These are phyloP conservation scores for Neodiprion virginianus DNA, from an alignment of 1,140 invertebrate genomes.

Conservation along the genomic window DNA sequence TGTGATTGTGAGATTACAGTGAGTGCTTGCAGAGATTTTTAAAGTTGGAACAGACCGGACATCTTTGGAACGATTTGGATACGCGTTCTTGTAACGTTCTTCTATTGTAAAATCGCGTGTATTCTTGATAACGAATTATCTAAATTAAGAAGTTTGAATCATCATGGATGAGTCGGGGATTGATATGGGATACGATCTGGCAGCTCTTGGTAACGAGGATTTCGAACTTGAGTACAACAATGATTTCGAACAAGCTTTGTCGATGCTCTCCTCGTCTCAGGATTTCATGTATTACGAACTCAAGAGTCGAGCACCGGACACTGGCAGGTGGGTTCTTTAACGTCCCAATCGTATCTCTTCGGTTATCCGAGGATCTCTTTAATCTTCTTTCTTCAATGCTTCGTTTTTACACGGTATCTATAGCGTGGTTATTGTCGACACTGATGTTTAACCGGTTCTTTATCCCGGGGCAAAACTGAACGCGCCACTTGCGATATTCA, in stretches of 20 bases:
- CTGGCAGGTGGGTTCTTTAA: constrained; percentile 65
- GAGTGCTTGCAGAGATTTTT: too few species aligned
- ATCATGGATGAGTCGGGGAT: constrained; percentile 70
- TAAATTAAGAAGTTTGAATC: neutral
- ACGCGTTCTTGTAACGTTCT: neutral
- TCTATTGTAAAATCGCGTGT: neutral
- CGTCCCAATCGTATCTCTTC: too few species aligned
- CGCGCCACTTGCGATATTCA: too few species aligned
- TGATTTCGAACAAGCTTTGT: constrained; percentile 49
- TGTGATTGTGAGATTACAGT: too few species aligned
- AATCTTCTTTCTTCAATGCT: too few species aligned
- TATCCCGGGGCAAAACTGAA: too few species aligned
- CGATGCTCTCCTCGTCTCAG: constrained; percentile 56
- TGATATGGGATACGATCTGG: constrained; percentile 75
- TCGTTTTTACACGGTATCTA: too few species aligned
- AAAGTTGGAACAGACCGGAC: neutral
- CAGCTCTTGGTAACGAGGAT: constrained; percentile 66
- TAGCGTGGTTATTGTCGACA: too few species aligned
- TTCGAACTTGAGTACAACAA: constrained; percentile 53
- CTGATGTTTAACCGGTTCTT: too few species aligned
- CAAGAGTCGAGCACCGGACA: constrained; percentile 67
- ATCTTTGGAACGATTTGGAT: neutral
- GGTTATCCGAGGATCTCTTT: too few species aligned
- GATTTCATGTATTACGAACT: constrained; percentile 75
- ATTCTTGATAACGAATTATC: neutral